phyloP scores from a whole-genome alignment of 2,888 invertebrate species.

The Zygogramma bicolorata region DNA sequence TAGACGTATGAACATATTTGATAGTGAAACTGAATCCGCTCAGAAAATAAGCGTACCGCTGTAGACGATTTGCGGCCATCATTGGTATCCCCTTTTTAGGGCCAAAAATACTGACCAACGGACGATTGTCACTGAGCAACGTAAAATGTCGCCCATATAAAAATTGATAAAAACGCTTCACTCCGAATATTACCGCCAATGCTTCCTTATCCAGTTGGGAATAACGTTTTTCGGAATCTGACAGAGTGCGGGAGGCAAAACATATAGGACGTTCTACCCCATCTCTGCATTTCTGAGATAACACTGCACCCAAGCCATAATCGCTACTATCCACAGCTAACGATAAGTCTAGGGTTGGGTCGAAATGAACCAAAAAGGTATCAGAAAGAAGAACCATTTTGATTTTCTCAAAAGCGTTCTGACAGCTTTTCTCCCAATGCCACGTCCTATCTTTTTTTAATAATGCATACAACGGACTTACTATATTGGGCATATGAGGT shows the following conservation, averaged over 20 bases:
- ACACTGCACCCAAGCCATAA: neutral
- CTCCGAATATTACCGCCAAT: conserved; percentile 1
- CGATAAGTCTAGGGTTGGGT: too few species aligned
- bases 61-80: conserved; percentile 11
- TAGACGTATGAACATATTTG: neutral
- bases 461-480: neutral
- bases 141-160: too few species aligned
- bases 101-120: conserved; percentile 15
- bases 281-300: neutral
- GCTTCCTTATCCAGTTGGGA: conserved; percentile 12
- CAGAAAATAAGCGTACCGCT: conserved; percentile 4
- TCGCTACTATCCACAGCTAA: too few species aligned
- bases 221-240: too few species aligned
- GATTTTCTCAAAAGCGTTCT: too few species aligned
- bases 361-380: neutral
- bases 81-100: conserved; percentile 14
- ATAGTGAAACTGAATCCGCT: conserved; percentile 1
- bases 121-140: too few species aligned
- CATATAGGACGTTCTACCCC: neutral
- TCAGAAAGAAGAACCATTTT: neutral
- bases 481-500: neutral
- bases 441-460: neutral
- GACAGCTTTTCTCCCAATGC: neutral
- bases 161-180: too few species aligned
- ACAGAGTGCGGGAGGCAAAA: neutral